phyloP scores from a whole-genome alignment of 2,888 invertebrate genomes.

The Tachina grossa region DNA sequence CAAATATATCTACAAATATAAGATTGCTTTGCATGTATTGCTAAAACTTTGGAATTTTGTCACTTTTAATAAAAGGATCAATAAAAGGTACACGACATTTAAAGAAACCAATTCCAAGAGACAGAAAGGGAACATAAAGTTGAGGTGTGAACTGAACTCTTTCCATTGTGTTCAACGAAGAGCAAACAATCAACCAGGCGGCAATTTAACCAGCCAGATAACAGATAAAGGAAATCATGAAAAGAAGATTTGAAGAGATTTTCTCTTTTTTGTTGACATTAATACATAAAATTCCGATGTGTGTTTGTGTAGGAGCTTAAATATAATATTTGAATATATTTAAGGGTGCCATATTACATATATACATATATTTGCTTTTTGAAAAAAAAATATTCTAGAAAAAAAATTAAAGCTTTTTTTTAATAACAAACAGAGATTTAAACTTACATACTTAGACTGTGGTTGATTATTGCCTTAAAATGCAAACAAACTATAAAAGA shows the following conservation, averaged over 20 bases:
- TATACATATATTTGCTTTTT: too few species aligned
- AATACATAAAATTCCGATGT: too few species aligned
- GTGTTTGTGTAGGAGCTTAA: background rate
- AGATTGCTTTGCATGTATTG: background rate
- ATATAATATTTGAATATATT: background rate
- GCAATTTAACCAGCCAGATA: background rate
- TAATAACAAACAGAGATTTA: too few species aligned
- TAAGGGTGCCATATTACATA: too few species aligned
- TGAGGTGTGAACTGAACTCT: slow-evolving; percentile 61
- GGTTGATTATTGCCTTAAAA: too few species aligned
- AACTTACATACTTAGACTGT: too few species aligned
- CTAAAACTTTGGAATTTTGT: slow-evolving; percentile 32
- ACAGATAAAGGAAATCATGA: background rate
- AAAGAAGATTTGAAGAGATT: background rate
- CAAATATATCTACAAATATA: background rate
- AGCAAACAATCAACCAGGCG: background rate
- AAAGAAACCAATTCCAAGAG: background rate
- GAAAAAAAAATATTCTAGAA: too few species aligned
- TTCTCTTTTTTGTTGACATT: background rate
- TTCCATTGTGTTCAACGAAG: slow-evolving; percentile 33
- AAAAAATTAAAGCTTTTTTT: too few species aligned
- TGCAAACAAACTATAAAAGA: too few species aligned
- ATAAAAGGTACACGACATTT: background rate
- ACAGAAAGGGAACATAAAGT: slow-evolving; percentile 39
- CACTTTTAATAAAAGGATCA: slow-evolving; percentile 5